Conservation (phyloP, 2,797 vertebrate species). For the Capromys pilorides region DNA sequence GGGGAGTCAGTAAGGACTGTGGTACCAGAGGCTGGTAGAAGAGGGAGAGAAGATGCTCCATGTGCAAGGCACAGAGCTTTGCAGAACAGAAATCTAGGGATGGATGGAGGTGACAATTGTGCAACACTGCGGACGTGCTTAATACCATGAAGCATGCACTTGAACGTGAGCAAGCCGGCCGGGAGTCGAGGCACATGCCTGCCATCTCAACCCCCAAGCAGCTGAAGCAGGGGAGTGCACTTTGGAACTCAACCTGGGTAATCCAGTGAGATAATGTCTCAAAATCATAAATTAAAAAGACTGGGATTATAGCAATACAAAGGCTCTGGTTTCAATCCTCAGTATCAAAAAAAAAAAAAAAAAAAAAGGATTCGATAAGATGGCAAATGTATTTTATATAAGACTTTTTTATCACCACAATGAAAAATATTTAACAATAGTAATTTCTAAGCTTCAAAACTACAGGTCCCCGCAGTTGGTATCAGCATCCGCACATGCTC, state of each 20-base stretch:
- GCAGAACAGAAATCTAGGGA: neutral
- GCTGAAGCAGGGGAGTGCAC: neutral
- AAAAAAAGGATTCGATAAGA: neutral
- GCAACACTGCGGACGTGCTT: fast-evolving
- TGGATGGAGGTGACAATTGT: too few species aligned
- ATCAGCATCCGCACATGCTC: neutral
- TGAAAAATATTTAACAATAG: neutral
- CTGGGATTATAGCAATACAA: neutral
- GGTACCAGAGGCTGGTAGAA: neutral
- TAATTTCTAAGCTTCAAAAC: neutral
- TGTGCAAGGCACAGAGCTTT: neutral
- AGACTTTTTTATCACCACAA: neutral
- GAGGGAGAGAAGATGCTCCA: fast-evolving
- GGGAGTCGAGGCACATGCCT: neutral
- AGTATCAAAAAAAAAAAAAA: neutral
- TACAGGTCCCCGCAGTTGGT: neutral
- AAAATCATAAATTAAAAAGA: neutral
- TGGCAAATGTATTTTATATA: neutral
- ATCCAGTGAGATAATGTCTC: neutral
- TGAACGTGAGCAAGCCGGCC: neutral
- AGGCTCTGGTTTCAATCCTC: neutral
- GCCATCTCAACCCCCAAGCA: neutral
- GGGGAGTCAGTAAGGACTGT: neutral
- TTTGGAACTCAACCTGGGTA: neutral
- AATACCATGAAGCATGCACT: fast-evolving